Evolutionary conservation across 2,113 vertebrate species (phyloP), one percentile per base, ranked within the genome.

Genomic region (Lampris megalopsis): DNA sequence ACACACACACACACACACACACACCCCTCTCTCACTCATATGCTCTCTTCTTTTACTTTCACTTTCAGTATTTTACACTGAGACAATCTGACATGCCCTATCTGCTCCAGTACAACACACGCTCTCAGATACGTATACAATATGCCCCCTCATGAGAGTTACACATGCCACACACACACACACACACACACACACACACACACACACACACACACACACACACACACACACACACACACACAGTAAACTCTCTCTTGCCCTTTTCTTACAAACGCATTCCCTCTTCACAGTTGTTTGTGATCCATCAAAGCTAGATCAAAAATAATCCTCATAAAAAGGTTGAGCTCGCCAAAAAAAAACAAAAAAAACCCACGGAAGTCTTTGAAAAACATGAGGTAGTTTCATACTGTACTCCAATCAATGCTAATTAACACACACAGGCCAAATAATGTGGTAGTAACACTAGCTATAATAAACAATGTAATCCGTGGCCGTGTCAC

Each of bases 331-430:
- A 0, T 11, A 38, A 69, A 69, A 57, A 65, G 11, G 8, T 7
- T 10, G 4, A 73, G 68, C 36, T 65, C 24, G 49, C 42, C 62
- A 42, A 63, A 42, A 84, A 82, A 68, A 13, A 42, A 84, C 80
- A 68, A 13, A 38, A 24, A 24, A 0, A 24, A 38, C 60, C 61
- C 71, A 60, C 48, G 6, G 6, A 36, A 80, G 79, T 64, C 83
- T 91, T 89, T 89, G 89, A 89, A 88, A 75, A 88, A 88, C 81
- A 84, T 79, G 81, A 85, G 72, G 63, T 37, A 68, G 24, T 54
- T 40, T 68, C 72, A 67, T 63, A 61, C 57, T 66, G 57, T 62
- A 24, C 24, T 24, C 43, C 66, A 66, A 53, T 37, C 75, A 63
- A 66, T 47, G 52, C 42, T 11, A 77, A 66, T 41, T 68, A 59